Conservation (phyloP, 1,140 invertebrate genomes). For the Halyomorpha halys region DNA sequence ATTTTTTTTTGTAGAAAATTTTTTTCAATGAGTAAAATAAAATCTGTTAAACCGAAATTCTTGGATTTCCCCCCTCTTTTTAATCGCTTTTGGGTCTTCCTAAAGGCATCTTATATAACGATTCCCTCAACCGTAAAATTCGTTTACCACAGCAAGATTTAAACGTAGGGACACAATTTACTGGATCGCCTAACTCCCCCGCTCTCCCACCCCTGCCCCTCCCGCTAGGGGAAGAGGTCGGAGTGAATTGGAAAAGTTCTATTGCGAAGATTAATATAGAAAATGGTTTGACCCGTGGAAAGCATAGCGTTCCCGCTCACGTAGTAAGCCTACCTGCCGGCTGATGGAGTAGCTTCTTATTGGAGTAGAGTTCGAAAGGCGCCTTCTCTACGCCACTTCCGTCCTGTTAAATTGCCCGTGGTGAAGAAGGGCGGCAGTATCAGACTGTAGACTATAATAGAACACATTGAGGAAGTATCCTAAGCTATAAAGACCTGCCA, state of each 20-base stretch:
- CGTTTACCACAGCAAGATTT: slow-evolving; percentile 13
- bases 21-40: too few relatives aligned
- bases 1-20: too few relatives aligned
- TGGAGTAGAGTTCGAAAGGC: too few relatives aligned
- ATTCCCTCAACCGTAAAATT: slow-evolving; percentile 12
- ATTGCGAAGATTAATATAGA: slow-evolving; percentile 12
- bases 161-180: slow-evolving; percentile 11
- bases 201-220: not conserved
- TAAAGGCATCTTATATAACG: not conserved
- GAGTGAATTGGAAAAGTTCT: slow-evolving; percentile 11
- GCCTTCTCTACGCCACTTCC: too few relatives aligned
- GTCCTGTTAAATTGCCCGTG: too few relatives aligned
- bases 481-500: too few relatives aligned
- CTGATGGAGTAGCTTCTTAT: too few relatives aligned
- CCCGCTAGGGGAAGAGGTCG: not conserved
- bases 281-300: slow-evolving; percentile 11
- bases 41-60: not conserved
- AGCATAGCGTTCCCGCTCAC: not conserved
- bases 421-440: too few relatives aligned
- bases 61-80: not conserved
- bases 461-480: too few relatives aligned
- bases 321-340: not conserved
- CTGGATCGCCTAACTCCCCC: not conserved
- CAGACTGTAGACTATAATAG: too few relatives aligned
- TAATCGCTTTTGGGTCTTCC: slow-evolving; percentile 1